Evolutionary conservation across 2,113 vertebrate genomes (phyloP).

Genomic region (Phaetusa simplex): DNA sequence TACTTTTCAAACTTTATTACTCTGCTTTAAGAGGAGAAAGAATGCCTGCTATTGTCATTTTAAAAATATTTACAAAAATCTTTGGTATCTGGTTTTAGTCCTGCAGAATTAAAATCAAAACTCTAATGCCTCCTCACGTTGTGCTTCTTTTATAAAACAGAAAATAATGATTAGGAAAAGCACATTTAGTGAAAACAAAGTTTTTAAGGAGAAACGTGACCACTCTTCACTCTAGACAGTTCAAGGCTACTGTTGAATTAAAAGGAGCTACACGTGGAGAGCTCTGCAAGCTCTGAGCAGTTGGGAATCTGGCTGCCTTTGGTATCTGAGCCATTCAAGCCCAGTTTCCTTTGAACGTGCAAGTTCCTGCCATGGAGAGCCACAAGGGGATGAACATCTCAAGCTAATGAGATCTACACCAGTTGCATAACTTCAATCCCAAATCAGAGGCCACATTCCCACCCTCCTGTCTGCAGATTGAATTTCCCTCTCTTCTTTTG

Average conservation of each 20-base stretch:
- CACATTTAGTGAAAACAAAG: background rate
- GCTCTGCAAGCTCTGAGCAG: background rate
- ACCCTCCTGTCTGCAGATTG: background rate
- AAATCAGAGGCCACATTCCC: background rate
- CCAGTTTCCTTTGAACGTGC: background rate
- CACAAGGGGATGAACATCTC: background rate
- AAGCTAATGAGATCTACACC: background rate
- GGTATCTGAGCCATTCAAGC: background rate
- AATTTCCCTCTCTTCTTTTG: background rate
- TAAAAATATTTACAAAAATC: constrained; percentile 34
- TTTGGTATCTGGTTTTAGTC: constrained; percentile 8
- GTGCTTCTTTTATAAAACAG: background rate
- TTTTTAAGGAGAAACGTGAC: background rate
- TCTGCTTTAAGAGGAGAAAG: constrained; percentile 22
- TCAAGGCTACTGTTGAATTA: background rate
- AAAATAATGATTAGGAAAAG: background rate
- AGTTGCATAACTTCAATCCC: background rate
- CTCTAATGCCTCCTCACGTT: background rate
- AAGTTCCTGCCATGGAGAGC: background rate
- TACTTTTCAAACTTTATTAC: constrained; percentile 37
- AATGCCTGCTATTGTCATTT: constrained; percentile 45
- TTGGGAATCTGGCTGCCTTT: background rate
- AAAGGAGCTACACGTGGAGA: background rate
- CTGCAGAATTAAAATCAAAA: background rate
- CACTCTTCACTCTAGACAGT: background rate